Evolutionary conservation across 2,888 invertebrate genomes (phyloP).

Genomic region (Cantharis nigra): DNA sequence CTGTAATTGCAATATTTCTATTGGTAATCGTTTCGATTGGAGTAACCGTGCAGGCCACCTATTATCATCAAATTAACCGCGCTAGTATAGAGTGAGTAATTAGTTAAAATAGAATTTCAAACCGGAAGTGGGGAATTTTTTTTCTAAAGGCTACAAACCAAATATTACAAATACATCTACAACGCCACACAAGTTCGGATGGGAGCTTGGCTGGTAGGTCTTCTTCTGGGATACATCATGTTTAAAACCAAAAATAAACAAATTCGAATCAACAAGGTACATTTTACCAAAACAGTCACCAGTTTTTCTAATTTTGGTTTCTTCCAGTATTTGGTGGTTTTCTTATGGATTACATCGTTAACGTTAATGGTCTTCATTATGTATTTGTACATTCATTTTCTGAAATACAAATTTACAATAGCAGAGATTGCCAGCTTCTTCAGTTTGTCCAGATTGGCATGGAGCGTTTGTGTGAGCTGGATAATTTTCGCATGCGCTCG

Average conservation of each 20-base stretch:
- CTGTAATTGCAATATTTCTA: conserved; percentile 1
- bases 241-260: conserved; percentile 31
- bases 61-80: conserved; percentile 1
- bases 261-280: conserved; percentile 33
- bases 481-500: conserved; percentile 35
- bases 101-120: neutral
- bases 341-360: conserved; percentile 29
- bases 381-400: conserved; percentile 12
- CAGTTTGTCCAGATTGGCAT: conserved; percentile 28
- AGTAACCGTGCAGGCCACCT: conserved; percentile 1
- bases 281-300: neutral
- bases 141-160: conserved; percentile 9
- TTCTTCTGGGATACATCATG: conserved; percentile 35
- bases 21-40: neutral
- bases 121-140: neutral
- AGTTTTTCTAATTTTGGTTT: neutral
- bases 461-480: conserved; percentile 35
- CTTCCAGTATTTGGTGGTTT: conserved; percentile 26
- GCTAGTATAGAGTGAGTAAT: conserved; percentile 1
- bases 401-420: conserved; percentile 21
- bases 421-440: conserved; percentile 26
- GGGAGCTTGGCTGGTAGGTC: conserved; percentile 37
- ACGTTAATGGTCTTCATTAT: conserved; percentile 22
- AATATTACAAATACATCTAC: conserved; percentile 31
- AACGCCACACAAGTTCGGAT: conserved; percentile 36